Evolutionary conservation across 2,113 vertebrate genomes (phyloP).

Genomic region (Setophaga coronata): DNA sequence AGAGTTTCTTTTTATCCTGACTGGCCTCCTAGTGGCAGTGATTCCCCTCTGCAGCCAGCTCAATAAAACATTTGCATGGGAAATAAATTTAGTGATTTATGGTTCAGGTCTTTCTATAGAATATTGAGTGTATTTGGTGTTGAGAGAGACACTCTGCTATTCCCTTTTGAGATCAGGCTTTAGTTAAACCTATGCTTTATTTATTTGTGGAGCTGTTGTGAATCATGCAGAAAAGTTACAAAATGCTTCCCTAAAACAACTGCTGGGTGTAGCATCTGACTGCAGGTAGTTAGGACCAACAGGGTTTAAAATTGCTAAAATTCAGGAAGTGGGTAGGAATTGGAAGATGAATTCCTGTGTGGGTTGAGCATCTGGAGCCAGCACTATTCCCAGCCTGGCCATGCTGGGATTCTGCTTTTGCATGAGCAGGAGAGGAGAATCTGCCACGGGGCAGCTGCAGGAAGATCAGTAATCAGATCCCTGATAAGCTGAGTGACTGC

Average conservation of each 20-base stretch:
- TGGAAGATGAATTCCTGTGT: neutral
- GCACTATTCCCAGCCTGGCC: neutral
- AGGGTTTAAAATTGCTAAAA: neutral
- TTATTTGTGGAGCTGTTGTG: neutral
- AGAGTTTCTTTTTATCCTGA: neutral
- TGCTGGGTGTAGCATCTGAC: neutral
- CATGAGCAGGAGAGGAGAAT: neutral
- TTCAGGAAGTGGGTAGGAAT: neutral
- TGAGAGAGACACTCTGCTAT: neutral
- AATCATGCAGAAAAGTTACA: neutral
- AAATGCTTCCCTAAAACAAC: neutral
- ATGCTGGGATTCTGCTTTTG: rapidly evolving
- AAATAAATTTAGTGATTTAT: neutral
- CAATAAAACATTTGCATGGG: neutral
- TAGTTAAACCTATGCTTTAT: neutral
- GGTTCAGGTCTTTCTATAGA: neutral
- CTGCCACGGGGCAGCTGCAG: neutral
- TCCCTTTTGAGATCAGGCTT: neutral
- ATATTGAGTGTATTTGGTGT: neutral
- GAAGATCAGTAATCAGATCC: neutral
- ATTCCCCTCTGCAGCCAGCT: neutral
- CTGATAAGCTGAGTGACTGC: neutral
- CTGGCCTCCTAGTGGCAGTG: neutral
- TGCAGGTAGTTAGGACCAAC: neutral
- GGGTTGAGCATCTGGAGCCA: neutral